Base-by-base conservation (phyloP, 2,888 invertebrate species). In the Meiosimyza decipiens region DNA sequence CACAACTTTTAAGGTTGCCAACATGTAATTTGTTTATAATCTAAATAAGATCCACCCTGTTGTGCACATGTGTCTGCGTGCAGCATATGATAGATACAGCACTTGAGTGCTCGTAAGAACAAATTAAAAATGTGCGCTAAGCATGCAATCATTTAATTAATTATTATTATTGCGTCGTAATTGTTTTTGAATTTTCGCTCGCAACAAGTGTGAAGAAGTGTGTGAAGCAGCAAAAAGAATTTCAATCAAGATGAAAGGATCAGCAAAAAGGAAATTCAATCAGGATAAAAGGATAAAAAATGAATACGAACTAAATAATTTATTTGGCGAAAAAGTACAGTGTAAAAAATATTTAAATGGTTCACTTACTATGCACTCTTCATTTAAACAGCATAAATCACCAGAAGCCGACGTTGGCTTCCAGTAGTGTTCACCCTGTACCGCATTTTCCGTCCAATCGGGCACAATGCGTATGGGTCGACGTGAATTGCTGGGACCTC, bases 401-500 rank as follows among this genome's bases (percentile, higher is more conserved):
- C 96, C 96, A 66, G 97, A 97, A 72, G 94, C 94, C 72, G 95
- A 94, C 71, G 96, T 95, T 75, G 95, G 93, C 77, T 94, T 92
- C 97, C 97, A 98, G 79, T 96, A 91, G 88, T 98, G 97, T 84
- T 97, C 97, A 52, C 95, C 95, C 87, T 95, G 95, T 82, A 94
- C 88, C n/a, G 97, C 96, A 72, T 89, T 88, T 82, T 95, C 94
- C 75, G 92, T 91, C 96, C 96, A 96, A 87, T 96, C 95, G 18
- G 96, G 95, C 57, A 95, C 95, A 79, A 93, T 92, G 75, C 94
- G 91, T 76, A 93, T 89, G 73, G 91, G 90, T 66, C 91, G 89
- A 71, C 85, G 85, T 64, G 88, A 87, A 71, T 86, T 86, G 75
- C 79, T 80, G 16, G 86, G 83, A 78, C 60, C 85, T 82, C 88